phyloP scores from a whole-genome alignment of 1,140 invertebrate genomes.

The Holcopasites calliopsidis region DNA sequence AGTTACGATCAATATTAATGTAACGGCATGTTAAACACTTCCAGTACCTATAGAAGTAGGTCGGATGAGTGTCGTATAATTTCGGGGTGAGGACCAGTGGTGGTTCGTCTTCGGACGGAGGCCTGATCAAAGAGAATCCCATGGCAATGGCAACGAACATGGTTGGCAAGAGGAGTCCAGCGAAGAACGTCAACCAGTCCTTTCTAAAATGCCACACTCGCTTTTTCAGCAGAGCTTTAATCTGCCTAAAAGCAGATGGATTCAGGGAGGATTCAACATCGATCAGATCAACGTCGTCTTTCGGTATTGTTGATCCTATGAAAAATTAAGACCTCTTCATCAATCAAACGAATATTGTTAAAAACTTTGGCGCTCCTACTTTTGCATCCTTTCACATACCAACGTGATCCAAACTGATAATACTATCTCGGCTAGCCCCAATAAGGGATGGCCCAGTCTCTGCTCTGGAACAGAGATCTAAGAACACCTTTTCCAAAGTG shows the following conservation, averaged over 20 bases:
- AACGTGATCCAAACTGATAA: constrained; percentile 45
- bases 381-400: constrained; percentile 30
- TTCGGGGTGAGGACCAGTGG: constrained; percentile 78
- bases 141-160: constrained; percentile 84
- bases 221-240: constrained; percentile 80
- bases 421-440: constrained; percentile 55
- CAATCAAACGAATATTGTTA: not conserved
- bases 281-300: constrained; percentile 73
- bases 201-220: constrained; percentile 82
- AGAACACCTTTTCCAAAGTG: constrained; percentile 81
- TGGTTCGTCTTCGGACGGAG: constrained; percentile 83
- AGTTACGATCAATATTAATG: not conserved
- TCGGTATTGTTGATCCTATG: constrained; percentile 62
- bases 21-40: not conserved
- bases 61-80: constrained; percentile 79
- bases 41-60: constrained; percentile 79
- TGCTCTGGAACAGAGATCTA: constrained; percentile 78
- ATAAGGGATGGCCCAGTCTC: constrained; percentile 62
- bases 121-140: constrained; percentile 84
- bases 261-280: constrained; percentile 64
- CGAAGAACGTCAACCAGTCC: constrained; percentile 82
- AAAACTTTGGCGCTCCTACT: too few relatives aligned
- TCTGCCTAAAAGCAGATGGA: constrained; percentile 66
- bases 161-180: constrained; percentile 83
- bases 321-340: not conserved